A percentile compares a stretch with the other conserved stretches of the same genome.
Evolutionary conservation across 2,888 invertebrate species (phyloP).

Genomic region (Lepidocyrtoides sp.): DNA sequence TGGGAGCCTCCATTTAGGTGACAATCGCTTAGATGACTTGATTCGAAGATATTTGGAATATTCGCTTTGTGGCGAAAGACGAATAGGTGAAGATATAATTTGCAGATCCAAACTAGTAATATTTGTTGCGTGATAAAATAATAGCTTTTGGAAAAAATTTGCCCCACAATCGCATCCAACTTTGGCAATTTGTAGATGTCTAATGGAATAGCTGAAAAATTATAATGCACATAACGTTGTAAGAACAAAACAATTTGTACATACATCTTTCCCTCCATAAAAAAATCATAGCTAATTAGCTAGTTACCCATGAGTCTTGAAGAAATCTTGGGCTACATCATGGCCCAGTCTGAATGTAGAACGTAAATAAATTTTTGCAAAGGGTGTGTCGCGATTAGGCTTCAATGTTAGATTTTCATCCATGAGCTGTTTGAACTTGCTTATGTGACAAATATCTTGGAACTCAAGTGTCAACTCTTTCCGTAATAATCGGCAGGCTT

Average conservation of each 20-base stretch:
- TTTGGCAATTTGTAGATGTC: slow-evolving; percentile 60
- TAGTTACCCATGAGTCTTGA: slow-evolving; percentile 71
- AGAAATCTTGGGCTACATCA: slow-evolving; percentile 71
- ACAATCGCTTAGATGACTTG: slow-evolving; percentile 31
- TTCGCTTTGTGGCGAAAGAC: slow-evolving; percentile 61
- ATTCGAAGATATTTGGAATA: slow-evolving; percentile 61
- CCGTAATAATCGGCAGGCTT: slow-evolving; percentile 63
- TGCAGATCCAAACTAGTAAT: slow-evolving; percentile 72
- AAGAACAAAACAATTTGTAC: neutral
- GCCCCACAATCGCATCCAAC: slow-evolving; percentile 77
- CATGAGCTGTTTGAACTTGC: slow-evolving; percentile 68
- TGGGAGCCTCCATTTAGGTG: slow-evolving; percentile 67
- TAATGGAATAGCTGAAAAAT: slow-evolving; percentile 51
- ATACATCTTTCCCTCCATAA: neutral
- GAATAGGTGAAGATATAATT: slow-evolving; percentile 71
- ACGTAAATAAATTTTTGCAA: slow-evolving; percentile 67
- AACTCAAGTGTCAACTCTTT: slow-evolving; percentile 67
- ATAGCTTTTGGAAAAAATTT: slow-evolving; percentile 71
- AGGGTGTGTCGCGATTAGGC: slow-evolving; percentile 56
- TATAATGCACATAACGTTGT: neutral
- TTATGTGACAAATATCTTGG: slow-evolving; percentile 72
- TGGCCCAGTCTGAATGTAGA: slow-evolving; percentile 72
- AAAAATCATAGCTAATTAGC: neutral
- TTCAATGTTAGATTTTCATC: slow-evolving; percentile 57
- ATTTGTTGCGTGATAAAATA: slow-evolving; percentile 67